Evolutionary conservation across 2,797 vertebrate species (phyloP).

Genomic region (Paratrypauchen microcephalus): DNA sequence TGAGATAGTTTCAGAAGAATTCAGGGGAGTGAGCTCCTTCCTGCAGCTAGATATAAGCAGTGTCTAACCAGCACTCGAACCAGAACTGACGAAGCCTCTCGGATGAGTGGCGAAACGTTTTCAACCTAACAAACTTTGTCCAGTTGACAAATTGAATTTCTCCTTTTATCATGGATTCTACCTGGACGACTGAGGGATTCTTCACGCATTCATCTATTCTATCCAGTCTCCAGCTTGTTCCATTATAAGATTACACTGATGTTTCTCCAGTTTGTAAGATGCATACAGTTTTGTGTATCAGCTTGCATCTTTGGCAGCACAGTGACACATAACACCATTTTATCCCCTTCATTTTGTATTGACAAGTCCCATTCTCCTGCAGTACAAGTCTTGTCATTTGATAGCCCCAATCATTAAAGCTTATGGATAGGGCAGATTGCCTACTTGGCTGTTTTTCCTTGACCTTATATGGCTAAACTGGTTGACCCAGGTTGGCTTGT

Average conservation of each 20-base stretch:
- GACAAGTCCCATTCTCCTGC: conserved; percentile 40
- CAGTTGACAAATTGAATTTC: no score
- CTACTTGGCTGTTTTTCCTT: conserved; percentile 62
- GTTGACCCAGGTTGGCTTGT: conserved; percentile 52
- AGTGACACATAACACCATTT: conserved; percentile 27
- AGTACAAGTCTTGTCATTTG: conserved; percentile 55
- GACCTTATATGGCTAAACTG: conserved; percentile 61
- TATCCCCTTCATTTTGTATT: conserved; percentile 15
- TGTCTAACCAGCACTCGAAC: no score
- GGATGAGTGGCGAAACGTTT: no score
- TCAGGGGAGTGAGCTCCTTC: no score
- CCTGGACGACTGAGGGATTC: no score
- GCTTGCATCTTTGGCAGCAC: conserved; percentile 36
- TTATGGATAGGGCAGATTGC: conserved; percentile 58
- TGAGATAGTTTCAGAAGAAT: no score
- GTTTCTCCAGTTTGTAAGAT: conserved; percentile 51
- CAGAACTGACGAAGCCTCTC: no score
- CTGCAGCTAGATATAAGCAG: no score
- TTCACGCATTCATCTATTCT: conserved; percentile 16
- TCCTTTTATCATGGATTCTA: no score
- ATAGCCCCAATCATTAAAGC: conserved; percentile 61
- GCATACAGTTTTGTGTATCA: conserved; percentile 31
- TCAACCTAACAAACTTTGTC: no score
- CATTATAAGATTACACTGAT: conserved; percentile 57
- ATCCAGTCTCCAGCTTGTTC: conserved; percentile 39